Conservation (phyloP, 2,888 invertebrate species). For the Sialis fuliginosa region DNA sequence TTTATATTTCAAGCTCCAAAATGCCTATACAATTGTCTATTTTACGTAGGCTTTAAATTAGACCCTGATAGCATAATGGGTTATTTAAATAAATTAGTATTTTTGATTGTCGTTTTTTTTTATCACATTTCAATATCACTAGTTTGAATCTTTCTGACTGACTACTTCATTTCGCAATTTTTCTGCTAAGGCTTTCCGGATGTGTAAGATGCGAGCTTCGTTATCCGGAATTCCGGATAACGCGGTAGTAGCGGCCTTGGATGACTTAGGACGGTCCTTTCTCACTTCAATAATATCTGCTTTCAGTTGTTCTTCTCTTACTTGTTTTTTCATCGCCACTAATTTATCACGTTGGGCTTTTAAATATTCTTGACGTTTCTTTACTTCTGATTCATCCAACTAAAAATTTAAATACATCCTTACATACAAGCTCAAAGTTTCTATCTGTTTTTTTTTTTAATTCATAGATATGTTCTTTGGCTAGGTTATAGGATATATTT, state of each 20-base stretch:
- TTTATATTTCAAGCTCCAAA: no score
- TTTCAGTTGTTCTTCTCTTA: slow-evolving; percentile 60
- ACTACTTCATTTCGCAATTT: slow-evolving; percentile 76
- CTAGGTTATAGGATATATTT: no score
- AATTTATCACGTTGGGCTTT: slow-evolving; percentile 81
- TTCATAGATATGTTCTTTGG: no score
- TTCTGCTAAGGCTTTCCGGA: slow-evolving; percentile 68
- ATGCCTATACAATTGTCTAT: no score
- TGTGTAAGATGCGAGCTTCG: slow-evolving; percentile 36
- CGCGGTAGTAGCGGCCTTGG: slow-evolving; percentile 52
- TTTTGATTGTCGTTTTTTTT: neutral
- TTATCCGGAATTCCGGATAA: slow-evolving; percentile 29
- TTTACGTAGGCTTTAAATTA: no score
- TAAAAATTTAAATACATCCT: slow-evolving; percentile 12
- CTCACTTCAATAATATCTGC: slow-evolving; percentile 31
- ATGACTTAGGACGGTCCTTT: slow-evolving; percentile 46
- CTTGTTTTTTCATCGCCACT: slow-evolving; percentile 74
- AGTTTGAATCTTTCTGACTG: slow-evolving; percentile 21
- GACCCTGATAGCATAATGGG: no score
- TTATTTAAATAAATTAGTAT: no score
- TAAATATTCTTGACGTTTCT: slow-evolving; percentile 67
- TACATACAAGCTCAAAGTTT: neutral
- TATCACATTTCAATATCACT: neutral
- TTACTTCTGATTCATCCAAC: slow-evolving; percentile 44
- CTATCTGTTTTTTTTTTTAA: no score